phyloP scores from a whole-genome alignment of 1,140 invertebrate genomes.

The Orchestia grillus region DNA sequence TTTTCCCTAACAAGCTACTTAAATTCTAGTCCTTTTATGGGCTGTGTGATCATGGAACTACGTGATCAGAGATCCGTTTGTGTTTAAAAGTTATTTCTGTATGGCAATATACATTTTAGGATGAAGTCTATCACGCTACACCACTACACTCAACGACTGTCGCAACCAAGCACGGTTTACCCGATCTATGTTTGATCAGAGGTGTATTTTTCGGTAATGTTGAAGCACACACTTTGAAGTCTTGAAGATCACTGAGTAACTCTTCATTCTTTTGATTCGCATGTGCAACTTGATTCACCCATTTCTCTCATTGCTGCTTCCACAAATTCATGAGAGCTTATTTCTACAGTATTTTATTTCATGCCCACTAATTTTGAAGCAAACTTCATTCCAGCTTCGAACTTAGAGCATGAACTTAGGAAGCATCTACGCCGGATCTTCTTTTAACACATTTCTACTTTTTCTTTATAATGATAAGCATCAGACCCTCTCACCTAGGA shows the following conservation, averaged over 20 bases:
- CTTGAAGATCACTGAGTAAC: background rate
- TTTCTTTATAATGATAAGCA: background rate
- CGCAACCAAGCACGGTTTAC: background rate
- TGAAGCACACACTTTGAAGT: background rate
- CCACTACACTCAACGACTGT: background rate
- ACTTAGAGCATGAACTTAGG: background rate
- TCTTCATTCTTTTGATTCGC: background rate
- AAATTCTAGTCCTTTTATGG: too few species aligned
- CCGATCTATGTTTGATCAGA: background rate
- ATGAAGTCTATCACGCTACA: background rate
- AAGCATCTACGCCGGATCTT: background rate
- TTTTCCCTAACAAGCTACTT: too few species aligned
- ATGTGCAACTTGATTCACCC: background rate
- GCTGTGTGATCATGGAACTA: too few species aligned
- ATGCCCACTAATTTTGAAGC: background rate
- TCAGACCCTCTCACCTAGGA: background rate
- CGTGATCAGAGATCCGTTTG: too few species aligned
- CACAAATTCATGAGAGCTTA: background rate
- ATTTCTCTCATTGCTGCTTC: background rate
- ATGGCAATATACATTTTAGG: too few species aligned
- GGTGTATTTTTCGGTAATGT: background rate
- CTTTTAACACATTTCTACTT: background rate
- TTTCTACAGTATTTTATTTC: background rate
- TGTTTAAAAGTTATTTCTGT: too few species aligned
- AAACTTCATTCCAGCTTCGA: background rate